These are phyloP conservation scores for Erpobdella octoculata DNA, from an alignment of 2,888 invertebrate species.

Conservation along the genomic window DNA sequence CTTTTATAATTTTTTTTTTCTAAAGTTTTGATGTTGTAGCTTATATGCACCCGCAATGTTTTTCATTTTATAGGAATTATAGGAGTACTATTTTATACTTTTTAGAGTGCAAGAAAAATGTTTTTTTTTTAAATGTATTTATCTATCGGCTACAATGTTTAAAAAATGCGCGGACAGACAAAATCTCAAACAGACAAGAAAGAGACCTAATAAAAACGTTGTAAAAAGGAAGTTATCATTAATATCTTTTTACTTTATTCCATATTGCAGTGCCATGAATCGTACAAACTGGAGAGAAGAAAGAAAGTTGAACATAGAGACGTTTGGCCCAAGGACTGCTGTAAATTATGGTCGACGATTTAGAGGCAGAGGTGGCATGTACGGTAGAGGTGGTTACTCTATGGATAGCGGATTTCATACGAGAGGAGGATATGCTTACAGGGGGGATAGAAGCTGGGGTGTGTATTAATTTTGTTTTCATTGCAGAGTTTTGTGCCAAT, in stretches of 20 bases:
- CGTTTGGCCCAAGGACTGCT: constrained; percentile 69
- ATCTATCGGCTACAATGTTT: too few relatives aligned
- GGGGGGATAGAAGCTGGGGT: constrained; percentile 12
- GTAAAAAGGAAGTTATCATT: not conserved
- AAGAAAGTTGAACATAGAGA: constrained; percentile 91
- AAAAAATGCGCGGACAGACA: too few relatives aligned
- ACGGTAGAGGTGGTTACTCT: not conserved
- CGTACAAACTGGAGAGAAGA: constrained; percentile 90
- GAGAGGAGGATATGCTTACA: constrained; percentile 12
- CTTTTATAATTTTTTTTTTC: too few relatives aligned
- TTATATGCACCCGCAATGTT: too few relatives aligned
- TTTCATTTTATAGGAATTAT: too few relatives aligned
- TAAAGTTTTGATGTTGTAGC: too few relatives aligned
- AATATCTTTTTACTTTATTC: too few relatives aligned
- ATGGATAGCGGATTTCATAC: constrained; percentile 14
- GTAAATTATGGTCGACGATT: not conserved
- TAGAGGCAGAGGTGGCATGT: not conserved
- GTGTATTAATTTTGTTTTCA: not conserved
- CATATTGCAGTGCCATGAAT: not conserved
- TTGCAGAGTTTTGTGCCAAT: not conserved
- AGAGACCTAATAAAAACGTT: too few relatives aligned
- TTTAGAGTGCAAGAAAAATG: too few relatives aligned
- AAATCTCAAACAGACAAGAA: too few relatives aligned
- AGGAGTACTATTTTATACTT: too few relatives aligned
- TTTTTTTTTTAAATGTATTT: too few relatives aligned